A percentile compares a stretch with the other conserved stretches of the same genome.
These are phyloP conservation scores for Cromileptes altivelis DNA, from an alignment of 2,113 vertebrate species.

Conservation along the genomic window DNA sequence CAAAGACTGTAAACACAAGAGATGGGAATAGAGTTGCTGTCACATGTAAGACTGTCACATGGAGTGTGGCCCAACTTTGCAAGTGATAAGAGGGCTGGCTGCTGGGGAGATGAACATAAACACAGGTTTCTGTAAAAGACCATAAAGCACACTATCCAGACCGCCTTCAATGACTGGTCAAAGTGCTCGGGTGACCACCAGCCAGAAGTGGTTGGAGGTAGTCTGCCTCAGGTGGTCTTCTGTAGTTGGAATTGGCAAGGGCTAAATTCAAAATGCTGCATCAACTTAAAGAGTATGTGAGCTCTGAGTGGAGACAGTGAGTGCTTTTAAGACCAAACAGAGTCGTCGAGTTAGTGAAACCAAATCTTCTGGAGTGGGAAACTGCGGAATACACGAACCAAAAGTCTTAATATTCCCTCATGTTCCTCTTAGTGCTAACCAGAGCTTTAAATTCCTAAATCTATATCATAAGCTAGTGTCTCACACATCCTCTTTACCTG, in stretches of 20 bases:
- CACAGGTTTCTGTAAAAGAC: slow-evolving; percentile 23
- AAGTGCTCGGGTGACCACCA: slow-evolving; percentile 27
- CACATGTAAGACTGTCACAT: slow-evolving; percentile 38
- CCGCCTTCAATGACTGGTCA: slow-evolving; percentile 21
- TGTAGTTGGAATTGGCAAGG: slow-evolving; percentile 11
- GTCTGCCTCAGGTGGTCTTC: slow-evolving; percentile 55
- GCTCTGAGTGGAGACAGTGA: slow-evolving; percentile 45
- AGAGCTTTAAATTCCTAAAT: slow-evolving; percentile 46
- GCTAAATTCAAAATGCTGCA: slow-evolving; percentile 43
- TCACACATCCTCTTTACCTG: slow-evolving; percentile 19
- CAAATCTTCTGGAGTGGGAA: slow-evolving; percentile 53
- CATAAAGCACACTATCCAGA: slow-evolving; percentile 37
- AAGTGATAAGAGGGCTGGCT: slow-evolving; percentile 20
- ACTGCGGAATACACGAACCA: slow-evolving; percentile 56
- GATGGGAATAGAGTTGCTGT: slow-evolving; percentile 38
- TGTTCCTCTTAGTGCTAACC: slow-evolving; percentile 26
- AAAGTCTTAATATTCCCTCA: slow-evolving; percentile 50
- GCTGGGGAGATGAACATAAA: slow-evolving; percentile 12
- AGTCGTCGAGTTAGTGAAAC: slow-evolving; percentile 35
- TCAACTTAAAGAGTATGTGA: slow-evolving; percentile 16
- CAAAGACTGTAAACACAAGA: slow-evolving; percentile 33
- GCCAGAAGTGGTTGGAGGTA: slow-evolving; percentile 41
- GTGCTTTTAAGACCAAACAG: slow-evolving; percentile 33
- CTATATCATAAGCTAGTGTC: slow-evolving; percentile 4
- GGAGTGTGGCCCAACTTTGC: slow-evolving; percentile 28